These are phyloP conservation scores for Pterostichus niger DNA, from an alignment of 2,888 invertebrate genomes.

Conservation along the genomic window DNA sequence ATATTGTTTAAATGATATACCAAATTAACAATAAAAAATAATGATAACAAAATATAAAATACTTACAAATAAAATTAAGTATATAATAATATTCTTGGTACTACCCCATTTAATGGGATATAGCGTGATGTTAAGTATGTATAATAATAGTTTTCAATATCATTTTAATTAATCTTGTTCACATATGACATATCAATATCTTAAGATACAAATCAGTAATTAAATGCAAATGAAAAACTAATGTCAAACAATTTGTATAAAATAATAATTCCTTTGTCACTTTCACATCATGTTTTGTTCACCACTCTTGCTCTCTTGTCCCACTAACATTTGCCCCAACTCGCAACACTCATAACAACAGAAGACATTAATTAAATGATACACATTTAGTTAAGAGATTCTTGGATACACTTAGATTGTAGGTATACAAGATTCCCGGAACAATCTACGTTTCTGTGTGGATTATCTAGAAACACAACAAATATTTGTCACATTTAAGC, in stretches of 20 bases:
- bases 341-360: background rate
- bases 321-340: background rate
- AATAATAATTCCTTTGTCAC: background rate
- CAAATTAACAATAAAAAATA: too few relatives aligned
- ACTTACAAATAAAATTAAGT: too few relatives aligned
- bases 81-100: too few relatives aligned
- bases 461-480: too few relatives aligned
- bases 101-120: too few relatives aligned
- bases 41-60: too few relatives aligned
- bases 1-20: too few relatives aligned
- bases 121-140: too few relatives aligned
- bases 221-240: background rate
- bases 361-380: conserved; percentile 22
- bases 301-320: too few relatives aligned
- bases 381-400: conserved; percentile 14
- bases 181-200: background rate
- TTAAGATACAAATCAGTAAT: background rate
- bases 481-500: too few relatives aligned
- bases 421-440: background rate
- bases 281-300: conserved; percentile 8
- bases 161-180: conserved; percentile 26
- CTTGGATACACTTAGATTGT: conserved; percentile 11
- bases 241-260: background rate
- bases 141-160: conserved; percentile 8
- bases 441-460: too few relatives aligned